phyloP scores from a whole-genome alignment of 2,797 vertebrate species.

The Artibeus jamaicensis region DNA sequence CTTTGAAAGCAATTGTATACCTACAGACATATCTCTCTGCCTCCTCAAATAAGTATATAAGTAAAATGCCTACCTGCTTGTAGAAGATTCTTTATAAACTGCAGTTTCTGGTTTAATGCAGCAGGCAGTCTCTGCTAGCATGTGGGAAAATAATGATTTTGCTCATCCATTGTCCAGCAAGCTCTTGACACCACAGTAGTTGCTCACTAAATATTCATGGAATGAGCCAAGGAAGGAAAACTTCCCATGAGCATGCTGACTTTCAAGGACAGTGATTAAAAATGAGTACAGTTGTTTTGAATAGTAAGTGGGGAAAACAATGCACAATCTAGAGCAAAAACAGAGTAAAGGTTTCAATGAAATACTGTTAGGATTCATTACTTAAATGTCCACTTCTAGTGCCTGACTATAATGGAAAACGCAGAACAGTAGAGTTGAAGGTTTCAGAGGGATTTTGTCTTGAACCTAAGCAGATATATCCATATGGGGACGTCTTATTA shows the following conservation, averaged over 20 bases:
- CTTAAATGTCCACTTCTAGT: conserved; percentile 20
- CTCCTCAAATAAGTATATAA: neutral
- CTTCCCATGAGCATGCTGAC: neutral
- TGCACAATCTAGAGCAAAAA: neutral
- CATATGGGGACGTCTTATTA: conserved; percentile 72
- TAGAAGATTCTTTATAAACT: neutral
- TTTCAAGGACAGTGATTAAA: neutral
- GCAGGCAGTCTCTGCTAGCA: neutral
- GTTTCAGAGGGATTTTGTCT: conserved; percentile 70
- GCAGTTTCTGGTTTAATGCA: neutral
- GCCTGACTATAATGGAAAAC: conserved; percentile 73
- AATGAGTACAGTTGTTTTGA: neutral
- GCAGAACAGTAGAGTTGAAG: conserved; percentile 73
- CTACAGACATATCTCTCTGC: neutral
- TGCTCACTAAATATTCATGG: neutral
- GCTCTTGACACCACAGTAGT: neutral
- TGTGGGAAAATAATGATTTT: neutral
- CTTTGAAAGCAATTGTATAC: neutral
- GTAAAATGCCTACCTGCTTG: neutral
- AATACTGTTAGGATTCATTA: neutral
- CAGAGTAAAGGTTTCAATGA: neutral
- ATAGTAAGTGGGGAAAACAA: neutral
- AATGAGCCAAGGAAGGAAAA: neutral
- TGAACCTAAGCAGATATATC: conserved; percentile 61
- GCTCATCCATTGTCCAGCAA: neutral